Base-by-base conservation (phyloP, 2,888 invertebrate species). In the Boloria selene region DNA sequence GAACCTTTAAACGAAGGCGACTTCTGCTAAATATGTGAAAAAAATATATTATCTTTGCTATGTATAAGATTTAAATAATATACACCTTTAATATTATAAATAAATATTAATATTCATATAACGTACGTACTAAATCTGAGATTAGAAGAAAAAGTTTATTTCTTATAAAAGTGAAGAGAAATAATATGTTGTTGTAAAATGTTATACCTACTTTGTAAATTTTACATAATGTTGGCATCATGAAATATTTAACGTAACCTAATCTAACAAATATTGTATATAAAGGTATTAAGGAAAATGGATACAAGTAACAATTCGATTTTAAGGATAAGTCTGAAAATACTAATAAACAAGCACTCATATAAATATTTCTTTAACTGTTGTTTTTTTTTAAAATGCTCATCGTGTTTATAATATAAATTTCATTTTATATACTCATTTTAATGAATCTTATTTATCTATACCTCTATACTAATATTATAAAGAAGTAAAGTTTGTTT, bases 1-100 rank as follows among this genome's bases (percentile, higher is more conserved):
- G 93, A 93, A 71, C 89, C 92, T 4, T 80, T 93, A 10, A 81
- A 87, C 61, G 80, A 88, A 71, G 88, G 88, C 50, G 91, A 93
- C 72, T 92, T 93, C 75, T 90, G 89, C 73, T 92, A 84, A 60
- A 65, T 17, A 38, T 3, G 10, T 10, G 2, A 38, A 38, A 2
- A 38, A 38, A 38, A 38, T 38, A 38, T 31, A 10, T 10, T 38
- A 38, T 10, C 31, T 38, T 38, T 38, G 1, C 31, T 7, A 38
- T 38, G 31, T 10, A 38, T 38, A 38, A 38, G 31, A 38, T 38
- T 38, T 38, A 38, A 38, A 38, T 2, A 38, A 38, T 10, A 38
- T 38, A 7, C 7, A 38, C 10, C 10, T 38, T 10, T 10, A 38
- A 38, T 10, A 38, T 10, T 31, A 6, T 6, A 5, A 31, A 31